phyloP scores from a whole-genome alignment of 2,113 vertebrate genomes.

The Pao palembangensis region DNA sequence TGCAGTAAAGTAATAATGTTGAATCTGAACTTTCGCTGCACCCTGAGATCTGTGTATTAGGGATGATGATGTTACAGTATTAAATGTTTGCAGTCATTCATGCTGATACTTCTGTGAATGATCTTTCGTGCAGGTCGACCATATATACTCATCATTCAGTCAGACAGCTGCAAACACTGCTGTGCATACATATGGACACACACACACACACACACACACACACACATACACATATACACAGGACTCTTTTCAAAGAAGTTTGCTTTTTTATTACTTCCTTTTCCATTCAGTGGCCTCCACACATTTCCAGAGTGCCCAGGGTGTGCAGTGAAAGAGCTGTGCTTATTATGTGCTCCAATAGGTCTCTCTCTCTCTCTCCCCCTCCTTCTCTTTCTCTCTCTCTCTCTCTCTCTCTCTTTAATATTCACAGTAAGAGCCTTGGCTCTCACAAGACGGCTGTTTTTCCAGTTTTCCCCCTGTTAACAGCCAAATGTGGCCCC shows the following conservation, averaged over 20 bases:
- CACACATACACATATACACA: constrained; percentile 45
- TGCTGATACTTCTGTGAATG: constrained; percentile 3
- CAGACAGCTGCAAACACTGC: constrained; percentile 27
- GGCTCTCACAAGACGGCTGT: constrained; percentile 70
- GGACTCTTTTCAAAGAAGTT: constrained; percentile 73
- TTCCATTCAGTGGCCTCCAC: constrained; percentile 72
- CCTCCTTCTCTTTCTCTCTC: constrained; percentile 14
- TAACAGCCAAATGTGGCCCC: constrained; percentile 74
- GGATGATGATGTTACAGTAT: constrained; percentile 17
- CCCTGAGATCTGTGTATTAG: constrained; percentile 5
- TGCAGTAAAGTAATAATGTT: too few relatives aligned
- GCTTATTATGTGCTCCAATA: constrained; percentile 75
- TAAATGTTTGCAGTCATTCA: not conserved
- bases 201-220: constrained; percentile 26
- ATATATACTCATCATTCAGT: constrained; percentile 27
- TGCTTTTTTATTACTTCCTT: constrained; percentile 80
- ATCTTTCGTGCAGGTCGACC: constrained; percentile 27
- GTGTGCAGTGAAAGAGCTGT: constrained; percentile 69
- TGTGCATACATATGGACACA: constrained; percentile 28
- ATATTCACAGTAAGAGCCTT: constrained; percentile 79
- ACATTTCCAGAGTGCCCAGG: constrained; percentile 72
- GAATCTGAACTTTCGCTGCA: too few relatives aligned
- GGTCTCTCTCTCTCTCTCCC: constrained; percentile 24
- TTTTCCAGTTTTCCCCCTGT: constrained; percentile 61
- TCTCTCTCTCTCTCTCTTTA: constrained; percentile 68